Conservation (phyloP, 2,113 vertebrate species). For the Epinephelus lanceolatus region DNA sequence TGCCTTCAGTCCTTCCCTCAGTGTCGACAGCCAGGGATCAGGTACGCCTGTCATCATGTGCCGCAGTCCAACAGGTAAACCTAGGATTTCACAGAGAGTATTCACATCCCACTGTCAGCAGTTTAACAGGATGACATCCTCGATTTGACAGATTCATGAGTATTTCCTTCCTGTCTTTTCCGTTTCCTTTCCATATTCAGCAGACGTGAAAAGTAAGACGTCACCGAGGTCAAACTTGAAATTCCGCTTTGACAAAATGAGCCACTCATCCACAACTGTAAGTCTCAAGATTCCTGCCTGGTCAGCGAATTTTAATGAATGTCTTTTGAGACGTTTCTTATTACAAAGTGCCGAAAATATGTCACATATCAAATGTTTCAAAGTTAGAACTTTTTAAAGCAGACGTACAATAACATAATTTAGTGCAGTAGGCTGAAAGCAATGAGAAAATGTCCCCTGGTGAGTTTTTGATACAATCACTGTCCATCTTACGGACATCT, state of each 20-base stretch:
- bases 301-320: not conserved
- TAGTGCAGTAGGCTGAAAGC: not conserved
- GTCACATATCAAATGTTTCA: not conserved
- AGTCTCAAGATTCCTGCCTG: slow-evolving; percentile 57
- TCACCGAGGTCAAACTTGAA: slow-evolving; percentile 97
- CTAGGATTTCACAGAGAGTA: not conserved
- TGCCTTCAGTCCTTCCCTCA: slow-evolving; percentile 87
- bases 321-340: not conserved
- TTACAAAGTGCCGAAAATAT: not conserved
- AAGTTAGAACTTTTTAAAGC: not conserved
- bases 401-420: not conserved
- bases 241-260: slow-evolving; percentile 97
- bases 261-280: slow-evolving; percentile 89
- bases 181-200: not conserved
- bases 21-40: slow-evolving; percentile 86
- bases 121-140: not conserved
- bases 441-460: not conserved
- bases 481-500: slow-evolving; percentile 16
- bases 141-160: not conserved
- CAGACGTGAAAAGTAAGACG: slow-evolving; percentile 93
- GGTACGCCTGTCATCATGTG: slow-evolving; percentile 94
- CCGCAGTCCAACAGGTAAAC: slow-evolving; percentile 92
- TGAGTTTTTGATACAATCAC: slow-evolving; percentile 1
- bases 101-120: not conserved
- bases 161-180: not conserved